These are phyloP conservation scores for Sus cebifrons DNA, from an alignment of 2,797 vertebrate species.

Conservation along the genomic window DNA sequence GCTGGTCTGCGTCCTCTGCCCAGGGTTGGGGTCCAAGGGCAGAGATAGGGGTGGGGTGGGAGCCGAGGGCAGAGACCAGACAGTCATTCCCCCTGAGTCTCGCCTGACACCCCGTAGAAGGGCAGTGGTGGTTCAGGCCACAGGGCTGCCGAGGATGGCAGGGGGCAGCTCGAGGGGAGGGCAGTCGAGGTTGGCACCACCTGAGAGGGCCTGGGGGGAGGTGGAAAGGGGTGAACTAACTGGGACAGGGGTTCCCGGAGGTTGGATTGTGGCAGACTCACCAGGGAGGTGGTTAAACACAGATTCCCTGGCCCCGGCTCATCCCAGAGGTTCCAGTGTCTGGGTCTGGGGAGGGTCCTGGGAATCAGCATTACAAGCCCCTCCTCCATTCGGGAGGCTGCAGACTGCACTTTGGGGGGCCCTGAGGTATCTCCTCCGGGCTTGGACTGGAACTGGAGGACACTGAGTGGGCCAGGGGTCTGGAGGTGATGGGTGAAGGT, in stretches of 20 bases:
- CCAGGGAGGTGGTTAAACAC: too few relatives aligned
- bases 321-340: neutral
- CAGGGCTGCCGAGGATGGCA: rapidly evolving
- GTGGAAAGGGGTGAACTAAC: neutral
- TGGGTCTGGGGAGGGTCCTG: neutral
- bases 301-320: neutral
- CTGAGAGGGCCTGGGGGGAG: neutral
- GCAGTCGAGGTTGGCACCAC: too few relatives aligned
- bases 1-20: rapidly evolving
- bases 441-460: neutral
- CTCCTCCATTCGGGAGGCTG: neutral
- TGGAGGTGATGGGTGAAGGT: neutral
- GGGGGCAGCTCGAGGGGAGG: rapidly evolving
- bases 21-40: rapidly evolving
- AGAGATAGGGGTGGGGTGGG: rapidly evolving
- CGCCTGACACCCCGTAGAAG: rapidly evolving
- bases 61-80: neutral
- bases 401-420: neutral
- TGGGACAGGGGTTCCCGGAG: neutral
- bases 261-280: neutral
- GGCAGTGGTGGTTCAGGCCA: neutral
- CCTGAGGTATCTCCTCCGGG: neutral
- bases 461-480: neutral
- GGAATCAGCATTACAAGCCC: neutral
- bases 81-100: neutral